Conservation (phyloP, 2,113 vertebrate species). For the Cariama cristata region DNA sequence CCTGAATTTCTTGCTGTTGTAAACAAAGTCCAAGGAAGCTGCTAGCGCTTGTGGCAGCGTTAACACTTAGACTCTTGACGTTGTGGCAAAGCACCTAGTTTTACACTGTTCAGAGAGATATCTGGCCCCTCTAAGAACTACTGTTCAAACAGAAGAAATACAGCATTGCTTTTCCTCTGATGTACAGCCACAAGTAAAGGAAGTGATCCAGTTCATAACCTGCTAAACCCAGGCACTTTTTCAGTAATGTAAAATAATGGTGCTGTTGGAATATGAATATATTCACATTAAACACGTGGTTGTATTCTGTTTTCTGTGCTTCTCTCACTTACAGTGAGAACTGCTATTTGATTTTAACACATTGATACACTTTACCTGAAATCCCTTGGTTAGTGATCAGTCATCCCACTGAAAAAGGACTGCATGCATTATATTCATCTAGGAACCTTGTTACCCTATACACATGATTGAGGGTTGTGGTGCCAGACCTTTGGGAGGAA, state of each 20-base stretch:
- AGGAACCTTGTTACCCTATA: neutral
- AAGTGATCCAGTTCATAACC: neutral
- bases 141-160: neutral
- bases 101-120: neutral
- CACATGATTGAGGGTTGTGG: neutral
- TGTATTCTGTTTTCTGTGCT: neutral
- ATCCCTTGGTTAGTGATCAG: neutral
- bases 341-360: neutral
- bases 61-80: neutral
- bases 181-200: neutral
- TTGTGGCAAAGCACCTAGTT: neutral
- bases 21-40: neutral
- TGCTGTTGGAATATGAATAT: neutral
- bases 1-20: neutral
- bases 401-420: neutral
- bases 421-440: neutral
- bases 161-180: neutral
- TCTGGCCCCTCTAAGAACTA: neutral
- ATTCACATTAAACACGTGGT: neutral
- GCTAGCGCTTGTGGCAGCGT: neutral
- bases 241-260: neutral
- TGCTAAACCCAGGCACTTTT: neutral
- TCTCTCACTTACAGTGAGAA: neutral
- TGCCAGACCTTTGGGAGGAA: neutral
- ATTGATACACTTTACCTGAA: neutral